Percentiles rank a stretch among this genome's conserved stretches.
phyloP scores from a whole-genome alignment of 2,797 vertebrate genomes.

The Danionella dracula region DNA sequence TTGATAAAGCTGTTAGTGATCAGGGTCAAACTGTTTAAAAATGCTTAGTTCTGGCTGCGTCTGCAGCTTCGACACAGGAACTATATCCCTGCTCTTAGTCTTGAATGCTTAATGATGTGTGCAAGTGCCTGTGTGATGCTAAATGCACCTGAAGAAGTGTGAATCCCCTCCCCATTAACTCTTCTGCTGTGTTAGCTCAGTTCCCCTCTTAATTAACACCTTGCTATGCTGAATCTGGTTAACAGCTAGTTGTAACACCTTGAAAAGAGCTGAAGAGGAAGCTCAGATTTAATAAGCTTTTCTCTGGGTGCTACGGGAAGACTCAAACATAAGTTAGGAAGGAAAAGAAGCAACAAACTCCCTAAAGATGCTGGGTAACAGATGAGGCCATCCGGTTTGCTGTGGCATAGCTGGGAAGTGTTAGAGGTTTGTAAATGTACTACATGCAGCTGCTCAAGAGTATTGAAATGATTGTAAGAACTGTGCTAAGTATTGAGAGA shows the following conservation, averaged over 20 bases:
- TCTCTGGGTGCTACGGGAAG: not conserved
- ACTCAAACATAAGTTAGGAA: too few relatives aligned
- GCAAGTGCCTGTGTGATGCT: not conserved
- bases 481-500: too few relatives aligned
- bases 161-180: slow-evolving; percentile 19
- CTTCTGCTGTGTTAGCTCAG: not conserved
- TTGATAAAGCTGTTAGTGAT: not conserved
- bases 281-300: slow-evolving; percentile 23
- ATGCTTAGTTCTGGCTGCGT: not conserved
- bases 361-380: too few relatives aligned
- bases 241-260: slow-evolving; percentile 14
- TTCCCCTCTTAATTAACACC: slow-evolving; percentile 28
- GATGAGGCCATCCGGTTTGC: not conserved
- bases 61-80: not conserved
- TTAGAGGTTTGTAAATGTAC: not conserved
- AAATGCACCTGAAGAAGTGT: slow-evolving; percentile 18
- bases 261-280: not conserved
- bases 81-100: not conserved
- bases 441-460: not conserved
- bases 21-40: not conserved
- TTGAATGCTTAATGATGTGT: slow-evolving; percentile 14
- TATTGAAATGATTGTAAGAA: not conserved
- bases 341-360: too few relatives aligned
- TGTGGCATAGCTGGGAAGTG: not conserved
- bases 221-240: slow-evolving; percentile 23